These are phyloP conservation scores for Thalassophryne amazonica DNA, from an alignment of 2,797 vertebrate species.

Conservation along the genomic window DNA sequence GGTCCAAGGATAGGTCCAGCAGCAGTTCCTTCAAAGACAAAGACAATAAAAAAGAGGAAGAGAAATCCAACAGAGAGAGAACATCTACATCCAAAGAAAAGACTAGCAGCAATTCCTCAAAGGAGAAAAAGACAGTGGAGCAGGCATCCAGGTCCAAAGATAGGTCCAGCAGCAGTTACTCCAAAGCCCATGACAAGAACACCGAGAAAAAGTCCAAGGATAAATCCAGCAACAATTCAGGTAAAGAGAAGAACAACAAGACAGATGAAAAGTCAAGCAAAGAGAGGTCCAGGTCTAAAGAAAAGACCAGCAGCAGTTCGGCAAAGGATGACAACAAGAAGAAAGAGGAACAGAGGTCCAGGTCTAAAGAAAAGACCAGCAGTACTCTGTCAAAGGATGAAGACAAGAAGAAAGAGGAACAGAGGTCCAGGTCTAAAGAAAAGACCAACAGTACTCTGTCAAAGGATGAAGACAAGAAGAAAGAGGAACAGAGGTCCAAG, in stretches of 20 bases:
- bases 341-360: neutral
- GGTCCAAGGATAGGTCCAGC: slow-evolving; percentile 6
- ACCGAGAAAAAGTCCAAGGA: neutral
- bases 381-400: too few relatives aligned
- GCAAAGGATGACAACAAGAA: neutral
- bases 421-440: slow-evolving; percentile 9
- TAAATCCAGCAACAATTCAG: neutral
- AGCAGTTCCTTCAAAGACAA: too few relatives aligned
- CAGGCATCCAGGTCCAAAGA: slow-evolving; percentile 3
- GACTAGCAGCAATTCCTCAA: too few relatives aligned
- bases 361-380: neutral
- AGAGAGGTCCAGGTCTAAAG: neutral
- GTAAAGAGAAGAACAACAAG: neutral
- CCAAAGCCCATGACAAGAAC: too few relatives aligned
- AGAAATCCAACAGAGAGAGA: too few relatives aligned
- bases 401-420: neutral
- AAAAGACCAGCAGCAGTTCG: too few relatives aligned
- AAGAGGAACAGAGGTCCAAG: too few relatives aligned
- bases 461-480: too few relatives aligned
- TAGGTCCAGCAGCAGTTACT: neutral
- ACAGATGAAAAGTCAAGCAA: neutral
- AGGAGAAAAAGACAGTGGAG: too few relatives aligned
- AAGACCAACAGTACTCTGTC: neutral
- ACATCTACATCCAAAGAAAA: too few relatives aligned
- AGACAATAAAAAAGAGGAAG: too few relatives aligned